These are phyloP conservation scores for Poecilia gillii DNA, from an alignment of 2,797 vertebrate species.

Conservation along the genomic window DNA sequence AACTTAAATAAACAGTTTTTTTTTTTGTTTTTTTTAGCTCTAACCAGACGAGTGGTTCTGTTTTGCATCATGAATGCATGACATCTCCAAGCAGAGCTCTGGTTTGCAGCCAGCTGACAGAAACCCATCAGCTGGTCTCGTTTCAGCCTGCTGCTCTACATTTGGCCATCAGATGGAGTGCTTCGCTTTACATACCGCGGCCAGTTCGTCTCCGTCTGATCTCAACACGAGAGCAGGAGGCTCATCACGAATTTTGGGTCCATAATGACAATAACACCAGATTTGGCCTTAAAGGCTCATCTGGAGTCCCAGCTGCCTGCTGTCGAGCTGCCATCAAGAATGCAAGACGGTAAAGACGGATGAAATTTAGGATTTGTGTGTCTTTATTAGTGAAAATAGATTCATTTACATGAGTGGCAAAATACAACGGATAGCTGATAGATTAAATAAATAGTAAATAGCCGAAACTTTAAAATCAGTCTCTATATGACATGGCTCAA, in stretches of 20 bases:
- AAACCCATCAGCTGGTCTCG: background rate
- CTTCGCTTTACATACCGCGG: background rate
- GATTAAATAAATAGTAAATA: background rate
- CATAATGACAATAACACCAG: background rate
- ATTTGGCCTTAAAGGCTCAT: background rate
- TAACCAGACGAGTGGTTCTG: background rate
- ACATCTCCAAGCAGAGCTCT: background rate
- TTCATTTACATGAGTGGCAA: background rate
- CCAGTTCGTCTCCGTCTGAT: background rate
- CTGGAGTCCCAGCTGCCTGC: background rate
- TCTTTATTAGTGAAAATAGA: background rate
- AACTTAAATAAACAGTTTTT: background rate
- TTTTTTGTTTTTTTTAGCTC: background rate
- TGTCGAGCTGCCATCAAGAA: background rate
- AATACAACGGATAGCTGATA: background rate
- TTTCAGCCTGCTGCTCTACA: slow-evolving; percentile 13
- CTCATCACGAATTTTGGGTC: background rate
- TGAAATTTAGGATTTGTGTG: background rate
- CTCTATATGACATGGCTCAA: background rate
- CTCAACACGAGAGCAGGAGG: background rate
- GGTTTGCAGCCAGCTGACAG: background rate
- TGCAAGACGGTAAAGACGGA: background rate
- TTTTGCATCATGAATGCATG: background rate
- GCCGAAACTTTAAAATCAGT: no score
- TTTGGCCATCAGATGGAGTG: slow-evolving; percentile 47